These are phyloP conservation scores for Junonia oenone DNA, from an alignment of 2,888 invertebrate genomes.

Conservation along the genomic window DNA sequence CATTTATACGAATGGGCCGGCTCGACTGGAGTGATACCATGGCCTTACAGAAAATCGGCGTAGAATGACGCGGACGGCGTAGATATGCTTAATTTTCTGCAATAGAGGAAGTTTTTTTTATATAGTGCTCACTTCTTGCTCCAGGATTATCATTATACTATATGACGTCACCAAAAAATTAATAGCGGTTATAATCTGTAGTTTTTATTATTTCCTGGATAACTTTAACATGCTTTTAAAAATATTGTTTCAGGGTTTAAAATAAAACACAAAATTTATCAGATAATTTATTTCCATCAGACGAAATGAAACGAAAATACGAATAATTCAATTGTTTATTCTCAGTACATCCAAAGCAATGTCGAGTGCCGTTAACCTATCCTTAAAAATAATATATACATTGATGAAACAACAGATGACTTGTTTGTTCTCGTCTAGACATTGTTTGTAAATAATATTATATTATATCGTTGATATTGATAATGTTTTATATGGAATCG, in stretches of 20 bases:
- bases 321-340: constrained; percentile 61
- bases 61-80: too few relatives aligned
- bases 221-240: too few relatives aligned
- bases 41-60: too few relatives aligned
- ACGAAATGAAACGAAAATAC: constrained; percentile 36
- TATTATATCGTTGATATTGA: constrained; percentile 10
- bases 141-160: too few relatives aligned
- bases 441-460: constrained; percentile 11
- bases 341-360: constrained; percentile 75
- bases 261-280: neutral
- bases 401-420: constrained; percentile 11
- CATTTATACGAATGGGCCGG: too few relatives aligned
- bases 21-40: too few relatives aligned
- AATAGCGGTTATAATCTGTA: too few relatives aligned
- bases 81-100: too few relatives aligned
- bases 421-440: neutral
- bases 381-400: constrained; percentile 53
- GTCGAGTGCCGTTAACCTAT: constrained; percentile 48
- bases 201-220: too few relatives aligned
- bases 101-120: too few relatives aligned
- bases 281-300: neutral
- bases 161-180: too few relatives aligned
- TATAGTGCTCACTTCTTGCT: too few relatives aligned
- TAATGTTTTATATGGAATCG: constrained; percentile 20
- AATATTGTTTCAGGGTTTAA: neutral